phyloP scores from a whole-genome alignment of 2,888 invertebrate species.

The Lithophane ornitopus region DNA sequence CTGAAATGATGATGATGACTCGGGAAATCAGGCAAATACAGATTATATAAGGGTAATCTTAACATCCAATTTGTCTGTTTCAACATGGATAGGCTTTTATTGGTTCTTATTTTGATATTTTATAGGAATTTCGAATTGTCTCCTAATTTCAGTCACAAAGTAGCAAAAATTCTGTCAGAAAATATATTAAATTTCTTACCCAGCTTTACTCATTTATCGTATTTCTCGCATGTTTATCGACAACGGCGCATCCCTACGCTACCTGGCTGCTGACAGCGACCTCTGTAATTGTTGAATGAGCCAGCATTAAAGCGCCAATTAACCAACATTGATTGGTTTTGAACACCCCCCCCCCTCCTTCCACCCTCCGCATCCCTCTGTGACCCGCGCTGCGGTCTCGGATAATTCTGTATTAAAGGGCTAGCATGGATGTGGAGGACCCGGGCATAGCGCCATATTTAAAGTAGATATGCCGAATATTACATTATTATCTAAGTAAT shows the following conservation, averaged over 20 bases:
- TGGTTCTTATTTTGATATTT: not conserved
- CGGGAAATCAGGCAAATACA: not conserved
- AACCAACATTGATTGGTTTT: constrained; percentile 89
- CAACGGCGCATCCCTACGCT: constrained; percentile 64
- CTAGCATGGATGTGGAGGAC: constrained; percentile 41
- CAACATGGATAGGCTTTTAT: not conserved
- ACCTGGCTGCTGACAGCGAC: constrained; percentile 75
- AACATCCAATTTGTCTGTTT: not conserved
- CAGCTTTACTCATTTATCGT: not conserved
- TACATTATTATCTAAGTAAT: not conserved
- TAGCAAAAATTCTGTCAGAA: not conserved
- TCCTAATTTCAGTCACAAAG: not conserved
- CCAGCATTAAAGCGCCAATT: constrained; percentile 89
- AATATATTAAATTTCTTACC: not conserved
- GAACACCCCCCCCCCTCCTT: constrained; percentile 69
- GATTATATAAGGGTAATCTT: too few relatives aligned
- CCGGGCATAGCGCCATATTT: not conserved
- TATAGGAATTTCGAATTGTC: not conserved
- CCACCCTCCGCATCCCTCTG: constrained; percentile 16
- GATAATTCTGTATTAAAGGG: constrained; percentile 61
- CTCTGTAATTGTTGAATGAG: constrained; percentile 88
- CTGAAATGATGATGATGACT: too few relatives aligned
- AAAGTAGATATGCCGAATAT: not conserved
- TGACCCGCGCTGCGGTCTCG: constrained; percentile 39
- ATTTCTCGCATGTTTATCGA: constrained; percentile 48